These are phyloP conservation scores for Apomyelois bistriatella DNA, from an alignment of 2,888 invertebrate genomes.

Conservation along the genomic window DNA sequence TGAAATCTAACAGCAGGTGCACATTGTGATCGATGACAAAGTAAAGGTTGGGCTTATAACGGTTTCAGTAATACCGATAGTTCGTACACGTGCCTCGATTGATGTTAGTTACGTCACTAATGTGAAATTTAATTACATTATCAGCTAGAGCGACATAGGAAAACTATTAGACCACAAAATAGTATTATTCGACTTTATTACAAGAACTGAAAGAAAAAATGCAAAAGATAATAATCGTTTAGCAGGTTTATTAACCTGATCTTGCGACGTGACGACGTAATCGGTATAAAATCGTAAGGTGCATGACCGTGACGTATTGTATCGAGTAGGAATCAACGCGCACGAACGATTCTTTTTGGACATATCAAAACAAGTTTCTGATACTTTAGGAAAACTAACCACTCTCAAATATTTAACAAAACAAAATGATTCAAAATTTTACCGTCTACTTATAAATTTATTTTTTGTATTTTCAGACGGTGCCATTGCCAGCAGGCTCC, in stretches of 20 bases:
- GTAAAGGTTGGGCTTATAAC: slow-evolving; percentile 18
- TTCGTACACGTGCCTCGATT: not conserved
- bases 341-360: slow-evolving; percentile 49
- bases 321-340: slow-evolving; percentile 45
- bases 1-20: slow-evolving; percentile 65
- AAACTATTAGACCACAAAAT: not conserved
- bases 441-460: too few relatives aligned
- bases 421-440: too few relatives aligned
- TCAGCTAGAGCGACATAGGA: too few relatives aligned
- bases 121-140: too few relatives aligned
- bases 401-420: too few relatives aligned
- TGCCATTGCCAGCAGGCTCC: slow-evolving; percentile 83
- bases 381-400: slow-evolving; percentile 18
- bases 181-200: not conserved
- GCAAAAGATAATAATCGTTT: slow-evolving; percentile 47
- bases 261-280: slow-evolving; percentile 59
- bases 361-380: slow-evolving; percentile 31
- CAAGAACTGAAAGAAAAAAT: slow-evolving; percentile 31
- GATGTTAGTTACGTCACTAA: too few relatives aligned
- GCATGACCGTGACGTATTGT: slow-evolving; percentile 62
- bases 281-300: slow-evolving; percentile 56
- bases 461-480: slow-evolving; percentile 87
- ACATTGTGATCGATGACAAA: slow-evolving; percentile 46
- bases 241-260: slow-evolving; percentile 65
- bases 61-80: not conserved